A percentile compares a stretch with the other conserved stretches of the same genome.
Evolutionary conservation across 2,113 vertebrate species (phyloP).

Genomic region (Asarcornis scutulata): DNA sequence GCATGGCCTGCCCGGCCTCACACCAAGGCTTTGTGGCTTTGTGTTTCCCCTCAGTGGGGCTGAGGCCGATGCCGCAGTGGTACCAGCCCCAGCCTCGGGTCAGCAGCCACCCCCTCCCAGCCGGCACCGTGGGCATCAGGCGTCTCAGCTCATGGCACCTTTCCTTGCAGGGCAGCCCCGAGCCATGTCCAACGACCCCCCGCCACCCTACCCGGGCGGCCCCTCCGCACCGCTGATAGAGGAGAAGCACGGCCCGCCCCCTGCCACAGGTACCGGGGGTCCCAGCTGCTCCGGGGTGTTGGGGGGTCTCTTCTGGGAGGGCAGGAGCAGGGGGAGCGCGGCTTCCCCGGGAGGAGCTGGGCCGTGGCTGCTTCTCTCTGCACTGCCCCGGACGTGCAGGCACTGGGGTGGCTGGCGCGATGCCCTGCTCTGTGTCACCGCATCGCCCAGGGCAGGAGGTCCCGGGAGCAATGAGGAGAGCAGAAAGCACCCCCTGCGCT

Average conservation of each 20-base stretch:
- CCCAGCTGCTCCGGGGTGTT: not conserved
- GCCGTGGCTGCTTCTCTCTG: not conserved
- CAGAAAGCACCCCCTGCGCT: not conserved
- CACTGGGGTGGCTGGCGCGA: rapidly evolving
- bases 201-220: slow-evolving; percentile 94
- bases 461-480: not conserved
- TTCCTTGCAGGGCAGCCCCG: slow-evolving; percentile 39
- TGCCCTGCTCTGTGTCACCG: rapidly evolving
- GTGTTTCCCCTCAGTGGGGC: not conserved
- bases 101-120: not conserved
- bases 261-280: slow-evolving; percentile 76
- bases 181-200: slow-evolving; percentile 92
- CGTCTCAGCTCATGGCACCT: not conserved
- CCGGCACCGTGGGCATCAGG: not conserved
- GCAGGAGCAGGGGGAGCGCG: rapidly evolving
- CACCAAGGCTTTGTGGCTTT: not conserved
- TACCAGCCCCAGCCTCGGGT: rapidly evolving
- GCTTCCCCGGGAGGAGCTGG: not conserved
- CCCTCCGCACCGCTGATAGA: slow-evolving; percentile 90
- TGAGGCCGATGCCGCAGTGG: not conserved
- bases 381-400: not conserved
- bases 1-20: not conserved
- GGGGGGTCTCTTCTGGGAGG: rapidly evolving
- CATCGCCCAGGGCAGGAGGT: not conserved
- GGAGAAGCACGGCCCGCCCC: slow-evolving; percentile 88